A percentile compares a stretch with the other conserved stretches of the same genome.
These are phyloP conservation scores for Hippocampus comes DNA, from an alignment of 2,113 vertebrate genomes.

Conservation along the genomic window DNA sequence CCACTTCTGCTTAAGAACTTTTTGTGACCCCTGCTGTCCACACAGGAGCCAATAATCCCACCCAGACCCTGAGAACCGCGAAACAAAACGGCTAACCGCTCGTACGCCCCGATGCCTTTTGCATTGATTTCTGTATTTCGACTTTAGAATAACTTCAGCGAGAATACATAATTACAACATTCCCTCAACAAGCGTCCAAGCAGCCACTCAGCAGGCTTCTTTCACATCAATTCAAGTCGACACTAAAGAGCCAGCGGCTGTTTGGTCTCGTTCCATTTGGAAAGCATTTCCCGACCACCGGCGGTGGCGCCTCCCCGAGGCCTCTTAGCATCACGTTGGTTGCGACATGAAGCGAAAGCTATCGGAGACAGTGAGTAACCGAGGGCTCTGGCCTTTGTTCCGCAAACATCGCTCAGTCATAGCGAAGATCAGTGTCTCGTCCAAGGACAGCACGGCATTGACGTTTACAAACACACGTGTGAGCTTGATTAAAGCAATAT, in stretches of 20 bases:
- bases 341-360: slow-evolving; percentile 4
- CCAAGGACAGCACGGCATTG: not conserved
- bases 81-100: not conserved
- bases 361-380: not conserved
- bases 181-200: not conserved
- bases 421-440: not conserved
- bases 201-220: not conserved
- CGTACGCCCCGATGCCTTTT: not conserved
- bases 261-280: not conserved
- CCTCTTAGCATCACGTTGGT: not conserved
- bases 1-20: too few species aligned
- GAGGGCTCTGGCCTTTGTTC: not conserved
- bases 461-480: not conserved
- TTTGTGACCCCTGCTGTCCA: too few species aligned
- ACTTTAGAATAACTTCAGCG: not conserved
- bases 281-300: slow-evolving; percentile 7
- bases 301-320: not conserved
- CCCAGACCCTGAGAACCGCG: not conserved
- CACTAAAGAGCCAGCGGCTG: not conserved
- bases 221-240: not conserved
- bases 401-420: not conserved
- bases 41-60: not conserved
- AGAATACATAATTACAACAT: not conserved
- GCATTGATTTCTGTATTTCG: not conserved
- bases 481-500: too few species aligned